A percentile compares a stretch with the other conserved stretches of the same genome.
phyloP scores from a whole-genome alignment of 2,888 invertebrate genomes.

The Mesorhabditis spiculigera region DNA sequence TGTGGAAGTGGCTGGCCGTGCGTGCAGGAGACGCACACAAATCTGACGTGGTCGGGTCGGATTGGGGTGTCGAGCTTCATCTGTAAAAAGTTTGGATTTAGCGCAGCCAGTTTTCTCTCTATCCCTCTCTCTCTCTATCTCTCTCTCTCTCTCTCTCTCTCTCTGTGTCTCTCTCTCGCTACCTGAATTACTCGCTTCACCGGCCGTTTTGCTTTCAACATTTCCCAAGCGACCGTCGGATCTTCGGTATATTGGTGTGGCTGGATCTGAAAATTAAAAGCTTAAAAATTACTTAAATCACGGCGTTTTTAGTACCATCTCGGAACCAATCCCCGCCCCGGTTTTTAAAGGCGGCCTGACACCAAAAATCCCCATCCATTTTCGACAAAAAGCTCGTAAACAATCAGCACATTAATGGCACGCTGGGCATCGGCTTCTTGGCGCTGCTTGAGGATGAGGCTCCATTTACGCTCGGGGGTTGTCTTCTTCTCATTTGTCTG shows the following conservation, averaged over 20 bases:
- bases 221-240: constrained; percentile 74
- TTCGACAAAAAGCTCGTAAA: not conserved
- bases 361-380: not conserved
- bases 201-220: constrained; percentile 70
- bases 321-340: not conserved
- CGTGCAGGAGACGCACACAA: constrained; percentile 39
- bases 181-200: constrained; percentile 60
- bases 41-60: constrained; percentile 42
- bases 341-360: not conserved
- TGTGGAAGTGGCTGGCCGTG: constrained; percentile 11
- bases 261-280: constrained; percentile 30
- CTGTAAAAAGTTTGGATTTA: constrained; percentile 11
- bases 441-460: not conserved
- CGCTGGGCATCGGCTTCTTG: not conserved
- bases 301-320: too few species aligned
- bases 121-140: not conserved
- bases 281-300: not conserved
- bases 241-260: constrained; percentile 64
- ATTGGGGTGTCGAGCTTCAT: constrained; percentile 50
- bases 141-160: too few species aligned
- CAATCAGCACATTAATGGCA: not conserved
- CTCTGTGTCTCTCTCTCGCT: not conserved
- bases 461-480: not conserved
- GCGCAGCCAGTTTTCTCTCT: not conserved
- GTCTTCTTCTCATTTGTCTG: not conserved